phyloP scores from a whole-genome alignment of 2,113 vertebrate genomes.

The Nannobrachium achirus region DNA sequence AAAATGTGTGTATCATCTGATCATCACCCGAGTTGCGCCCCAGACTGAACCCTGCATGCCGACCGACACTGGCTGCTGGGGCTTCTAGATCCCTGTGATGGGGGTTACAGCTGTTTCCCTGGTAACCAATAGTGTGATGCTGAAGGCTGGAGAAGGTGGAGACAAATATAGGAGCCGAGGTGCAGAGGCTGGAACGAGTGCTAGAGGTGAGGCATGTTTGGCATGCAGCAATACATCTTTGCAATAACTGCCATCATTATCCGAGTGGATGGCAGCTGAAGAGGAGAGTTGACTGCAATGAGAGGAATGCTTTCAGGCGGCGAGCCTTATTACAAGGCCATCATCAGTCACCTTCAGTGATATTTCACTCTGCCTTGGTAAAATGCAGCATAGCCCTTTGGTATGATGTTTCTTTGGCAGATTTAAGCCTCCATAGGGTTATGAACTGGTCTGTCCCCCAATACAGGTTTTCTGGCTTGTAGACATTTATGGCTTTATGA shows the following conservation, averaged over 20 bases:
- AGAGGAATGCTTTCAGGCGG: no score
- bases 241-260: conserved; percentile 14
- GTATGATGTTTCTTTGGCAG: background rate
- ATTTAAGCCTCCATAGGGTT: no score
- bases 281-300: no score
- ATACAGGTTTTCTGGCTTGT: no score
- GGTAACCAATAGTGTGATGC: conserved; percentile 31
- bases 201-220: conserved; percentile 20
- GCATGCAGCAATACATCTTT: conserved; percentile 10
- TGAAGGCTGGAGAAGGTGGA: background rate
- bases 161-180: background rate
- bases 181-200: conserved; percentile 1
- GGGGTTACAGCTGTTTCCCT: conserved; percentile 49
- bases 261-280: background rate
- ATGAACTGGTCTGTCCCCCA: no score
- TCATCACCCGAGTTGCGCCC: no score
- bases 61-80: conserved; percentile 6
- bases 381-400: no score
- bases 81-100: conserved; percentile 24
- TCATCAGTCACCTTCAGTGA: no score
- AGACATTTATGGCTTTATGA: no score
- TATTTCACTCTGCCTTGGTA: background rate
- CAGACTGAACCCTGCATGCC: no score
- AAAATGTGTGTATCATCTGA: no score
- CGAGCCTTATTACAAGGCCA: no score